Evolutionary conservation across 2,888 invertebrate species (phyloP).

Genomic region (Limnephilus marmoratus): DNA sequence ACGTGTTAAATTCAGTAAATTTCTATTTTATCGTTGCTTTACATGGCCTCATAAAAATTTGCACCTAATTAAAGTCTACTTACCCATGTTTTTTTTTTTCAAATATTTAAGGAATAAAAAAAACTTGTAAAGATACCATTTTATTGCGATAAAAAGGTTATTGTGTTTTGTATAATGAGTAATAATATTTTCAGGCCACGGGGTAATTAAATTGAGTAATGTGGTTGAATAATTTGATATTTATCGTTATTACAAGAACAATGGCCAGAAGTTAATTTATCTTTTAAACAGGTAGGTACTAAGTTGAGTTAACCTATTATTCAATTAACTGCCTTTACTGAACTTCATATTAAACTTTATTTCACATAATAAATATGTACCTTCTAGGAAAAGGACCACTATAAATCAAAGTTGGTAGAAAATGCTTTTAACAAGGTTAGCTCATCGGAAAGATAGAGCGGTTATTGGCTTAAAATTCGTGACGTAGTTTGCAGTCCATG

Average conservation of each 20-base stretch:
- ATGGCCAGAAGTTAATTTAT: neutral
- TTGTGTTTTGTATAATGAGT: neutral
- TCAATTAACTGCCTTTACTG: neutral
- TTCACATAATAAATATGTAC: neutral
- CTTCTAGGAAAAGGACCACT: neutral
- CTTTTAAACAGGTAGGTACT: neutral
- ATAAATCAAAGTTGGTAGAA: no score
- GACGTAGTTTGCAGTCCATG: no score
- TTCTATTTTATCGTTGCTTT: conserved; percentile 32
- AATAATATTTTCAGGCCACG: neutral
- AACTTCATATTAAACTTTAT: neutral
- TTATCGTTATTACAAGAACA: neutral
- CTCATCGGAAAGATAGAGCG: no score
- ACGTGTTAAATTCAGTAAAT: conserved; percentile 49
- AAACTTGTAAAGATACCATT: neutral
- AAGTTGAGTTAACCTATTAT: neutral
- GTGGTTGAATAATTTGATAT: neutral
- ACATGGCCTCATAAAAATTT: conserved; percentile 17
- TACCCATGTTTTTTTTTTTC: neutral
- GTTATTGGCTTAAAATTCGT: no score
- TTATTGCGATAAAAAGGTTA: neutral
- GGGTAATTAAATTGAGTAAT: neutral
- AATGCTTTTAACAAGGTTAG: no score
- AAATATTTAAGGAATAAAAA: neutral
- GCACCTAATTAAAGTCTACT: conserved; percentile 4